Percentiles rank a stretch among this genome's conserved stretches.
Conservation (phyloP, 1,140 invertebrate species). For the Zaprionus vittiger region DNA sequence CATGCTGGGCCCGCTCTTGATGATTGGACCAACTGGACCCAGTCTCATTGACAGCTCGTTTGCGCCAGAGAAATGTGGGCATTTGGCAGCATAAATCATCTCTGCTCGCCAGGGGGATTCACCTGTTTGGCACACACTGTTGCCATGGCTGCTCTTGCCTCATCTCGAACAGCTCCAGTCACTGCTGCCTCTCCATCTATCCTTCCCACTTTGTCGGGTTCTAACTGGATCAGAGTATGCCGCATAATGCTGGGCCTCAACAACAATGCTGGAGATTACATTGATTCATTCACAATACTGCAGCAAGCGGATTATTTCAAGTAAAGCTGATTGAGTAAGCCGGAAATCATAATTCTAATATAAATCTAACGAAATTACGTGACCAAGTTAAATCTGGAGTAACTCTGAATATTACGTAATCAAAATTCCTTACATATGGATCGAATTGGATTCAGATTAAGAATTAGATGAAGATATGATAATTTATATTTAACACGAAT, state of each 20-base stretch:
- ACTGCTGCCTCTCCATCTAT: not conserved
- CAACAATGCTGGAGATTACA: constrained; percentile 49
- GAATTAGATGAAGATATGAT: no score
- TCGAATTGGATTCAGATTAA: no score
- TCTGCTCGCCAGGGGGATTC: not conserved
- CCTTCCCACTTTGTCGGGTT: constrained; percentile 20
- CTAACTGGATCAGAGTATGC: constrained; percentile 34
- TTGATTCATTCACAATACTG: constrained; percentile 39
- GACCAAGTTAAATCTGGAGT: not conserved
- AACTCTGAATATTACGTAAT: no score
- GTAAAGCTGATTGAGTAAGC: not conserved
- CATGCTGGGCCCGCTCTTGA: not conserved
- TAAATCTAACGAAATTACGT: not conserved
- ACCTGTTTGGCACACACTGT: constrained; percentile 26
- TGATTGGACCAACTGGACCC: constrained; percentile 17
- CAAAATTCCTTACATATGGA: no score
- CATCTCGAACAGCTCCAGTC: not conserved
- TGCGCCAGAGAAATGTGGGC: constrained; percentile 10
- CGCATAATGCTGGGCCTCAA: constrained; percentile 31
- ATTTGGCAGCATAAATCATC: constrained; percentile 17
- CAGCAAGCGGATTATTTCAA: constrained; percentile 57
- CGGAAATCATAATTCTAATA: not conserved
- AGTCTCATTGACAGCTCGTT: constrained; percentile 10
- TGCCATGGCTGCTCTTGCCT: constrained; percentile 5
- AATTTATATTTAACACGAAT: no score